Evolutionary conservation across 2,797 vertebrate genomes (phyloP).

Genomic region (Phoxinus dragarum): DNA sequence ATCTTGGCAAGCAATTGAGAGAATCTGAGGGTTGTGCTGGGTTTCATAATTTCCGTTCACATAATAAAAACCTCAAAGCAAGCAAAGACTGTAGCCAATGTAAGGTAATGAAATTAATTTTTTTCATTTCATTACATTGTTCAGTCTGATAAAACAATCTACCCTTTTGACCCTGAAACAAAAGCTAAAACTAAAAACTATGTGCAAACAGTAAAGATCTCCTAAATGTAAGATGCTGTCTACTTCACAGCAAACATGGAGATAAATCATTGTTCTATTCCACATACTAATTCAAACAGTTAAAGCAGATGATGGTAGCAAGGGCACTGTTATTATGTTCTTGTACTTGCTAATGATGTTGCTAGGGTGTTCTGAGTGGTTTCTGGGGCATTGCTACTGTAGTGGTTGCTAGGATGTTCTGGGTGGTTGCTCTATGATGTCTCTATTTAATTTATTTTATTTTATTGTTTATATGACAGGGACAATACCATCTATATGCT

Average conservation of each 20-base stretch:
- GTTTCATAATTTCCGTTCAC: slow-evolving; percentile 31
- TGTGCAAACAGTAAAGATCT: neutral
- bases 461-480: neutral
- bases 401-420: neutral
- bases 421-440: neutral
- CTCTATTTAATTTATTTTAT: neutral
- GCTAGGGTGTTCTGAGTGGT: neutral
- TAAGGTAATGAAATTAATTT: slow-evolving; percentile 13
- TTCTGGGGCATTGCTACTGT: neutral
- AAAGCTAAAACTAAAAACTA: neutral
- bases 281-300: neutral
- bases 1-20: slow-evolving; percentile 31
- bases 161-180: slow-evolving; percentile 4
- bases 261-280: neutral
- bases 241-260: neutral
- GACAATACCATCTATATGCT: neutral
- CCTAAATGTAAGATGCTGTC: neutral
- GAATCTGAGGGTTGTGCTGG: slow-evolving; percentile 16
- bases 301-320: neutral
- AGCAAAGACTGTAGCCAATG: neutral
- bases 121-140: neutral
- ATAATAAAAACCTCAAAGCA: slow-evolving; percentile 20
- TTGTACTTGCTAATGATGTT: neutral
- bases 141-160: neutral
- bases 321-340: neutral